These are phyloP conservation scores for Axis porcinus DNA, from an alignment of 2,113 vertebrate genomes.

Conservation along the genomic window DNA sequence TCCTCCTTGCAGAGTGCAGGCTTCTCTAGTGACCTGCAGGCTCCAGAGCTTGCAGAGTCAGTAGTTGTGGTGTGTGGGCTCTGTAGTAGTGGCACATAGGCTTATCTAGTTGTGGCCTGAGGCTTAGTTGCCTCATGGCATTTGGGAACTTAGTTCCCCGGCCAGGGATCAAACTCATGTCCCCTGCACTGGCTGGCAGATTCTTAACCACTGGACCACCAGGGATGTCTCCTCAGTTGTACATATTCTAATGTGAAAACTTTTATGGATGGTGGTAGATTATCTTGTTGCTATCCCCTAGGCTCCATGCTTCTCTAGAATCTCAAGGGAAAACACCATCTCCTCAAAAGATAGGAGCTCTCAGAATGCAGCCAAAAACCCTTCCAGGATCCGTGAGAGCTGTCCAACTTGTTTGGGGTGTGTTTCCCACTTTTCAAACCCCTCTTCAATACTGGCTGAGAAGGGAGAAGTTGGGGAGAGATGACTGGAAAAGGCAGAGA, in stretches of 20 bases:
- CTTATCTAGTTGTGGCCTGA: neutral
- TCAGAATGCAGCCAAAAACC: neutral
- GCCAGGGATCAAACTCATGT: neutral
- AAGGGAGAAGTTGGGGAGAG: neutral
- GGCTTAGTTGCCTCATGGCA: neutral
- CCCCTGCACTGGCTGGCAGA: neutral
- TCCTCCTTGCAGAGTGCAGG: neutral
- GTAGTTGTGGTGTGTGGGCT: neutral
- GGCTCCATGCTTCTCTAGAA: neutral
- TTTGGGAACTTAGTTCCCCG: neutral
- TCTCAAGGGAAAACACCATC: neutral
- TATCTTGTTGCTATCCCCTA: neutral
- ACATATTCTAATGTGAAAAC: neutral
- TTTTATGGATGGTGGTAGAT: neutral
- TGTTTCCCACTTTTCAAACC: slow-evolving; percentile 34
- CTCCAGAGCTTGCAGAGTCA: neutral
- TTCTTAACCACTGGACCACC: neutral
- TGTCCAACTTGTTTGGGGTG: neutral
- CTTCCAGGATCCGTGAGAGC: neutral
- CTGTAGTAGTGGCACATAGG: neutral
- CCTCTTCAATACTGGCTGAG: neutral
- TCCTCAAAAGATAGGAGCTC: neutral
- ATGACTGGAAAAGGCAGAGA: neutral
- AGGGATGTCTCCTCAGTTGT: neutral
- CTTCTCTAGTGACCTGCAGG: neutral